phyloP scores from a whole-genome alignment of 2,797 vertebrate genomes.

The Scolopax bukidnonensis region DNA sequence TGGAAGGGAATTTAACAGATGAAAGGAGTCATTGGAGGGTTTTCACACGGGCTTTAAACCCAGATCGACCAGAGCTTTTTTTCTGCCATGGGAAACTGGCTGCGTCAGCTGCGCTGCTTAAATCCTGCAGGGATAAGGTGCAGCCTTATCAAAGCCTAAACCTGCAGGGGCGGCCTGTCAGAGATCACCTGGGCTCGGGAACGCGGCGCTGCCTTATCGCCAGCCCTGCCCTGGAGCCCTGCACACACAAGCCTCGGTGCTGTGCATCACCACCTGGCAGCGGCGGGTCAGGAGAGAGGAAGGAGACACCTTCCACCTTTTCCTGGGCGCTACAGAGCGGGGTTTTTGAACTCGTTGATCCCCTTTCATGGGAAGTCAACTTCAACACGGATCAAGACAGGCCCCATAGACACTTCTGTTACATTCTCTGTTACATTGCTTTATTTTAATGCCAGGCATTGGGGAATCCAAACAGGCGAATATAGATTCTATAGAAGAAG shows the following conservation, averaged over 20 bases:
- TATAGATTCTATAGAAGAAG: background rate
- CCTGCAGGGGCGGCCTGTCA: background rate
- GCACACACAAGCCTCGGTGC: rapidly evolving
- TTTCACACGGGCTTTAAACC: background rate
- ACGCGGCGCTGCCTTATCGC: rapidly evolving
- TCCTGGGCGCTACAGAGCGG: background rate
- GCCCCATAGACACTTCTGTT: background rate
- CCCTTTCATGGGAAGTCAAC: background rate
- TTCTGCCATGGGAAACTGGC: background rate
- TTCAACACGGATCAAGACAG: background rate
- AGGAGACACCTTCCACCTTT: background rate
- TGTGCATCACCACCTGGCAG: background rate
- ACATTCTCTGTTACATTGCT: background rate
- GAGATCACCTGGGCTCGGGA: background rate
- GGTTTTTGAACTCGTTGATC: background rate
- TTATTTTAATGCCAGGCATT: background rate
- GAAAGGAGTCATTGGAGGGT: background rate
- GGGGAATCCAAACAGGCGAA: background rate
- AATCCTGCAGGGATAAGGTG: background rate
- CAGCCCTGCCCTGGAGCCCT: background rate
- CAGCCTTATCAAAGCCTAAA: background rate
- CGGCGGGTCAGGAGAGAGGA: background rate
- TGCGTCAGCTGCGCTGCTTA: background rate
- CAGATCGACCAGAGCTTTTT: background rate
- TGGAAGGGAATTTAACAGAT: background rate